Evolutionary conservation across 1,140 invertebrate species (phyloP), one percentile per base, ranked within the genome.

Genomic region (Chelonus insularis): DNA sequence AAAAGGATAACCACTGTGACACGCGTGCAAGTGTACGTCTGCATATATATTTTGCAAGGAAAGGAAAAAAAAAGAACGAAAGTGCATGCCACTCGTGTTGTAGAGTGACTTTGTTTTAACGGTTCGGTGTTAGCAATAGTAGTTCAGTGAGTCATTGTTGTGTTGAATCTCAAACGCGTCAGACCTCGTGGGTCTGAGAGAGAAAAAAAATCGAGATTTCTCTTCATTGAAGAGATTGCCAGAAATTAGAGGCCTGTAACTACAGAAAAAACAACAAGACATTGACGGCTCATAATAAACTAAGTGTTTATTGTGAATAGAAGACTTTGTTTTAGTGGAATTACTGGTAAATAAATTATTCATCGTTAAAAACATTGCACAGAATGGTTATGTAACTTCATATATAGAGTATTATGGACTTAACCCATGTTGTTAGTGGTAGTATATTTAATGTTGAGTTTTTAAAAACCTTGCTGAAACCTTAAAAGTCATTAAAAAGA

Each of bases 1-100:
- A 29, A 23, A 32, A 50, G 11, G 47, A 25, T 52, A 6, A 3
- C 8, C 8, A 54, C 1, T 21, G 20, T 41, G 47, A 32, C 45
- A 60, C 34, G 47, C 32, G 47, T 50, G 18, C 23, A n/a, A n/a
- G n/a, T 56, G 20, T 29, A 58, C 43, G 57, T 18, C 25, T 9
- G 48, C 25, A 3, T 7, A 57, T 23, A 9, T 54, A n/a, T 4
- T 34, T 3, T 23, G 21, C 11, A n/a, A 4, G 6, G 7, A 5
- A 47, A 25, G 32, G 20, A 4, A 11, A 12, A 59, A 59, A 59
- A 16, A 50, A n/a, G n/a, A n/a, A n/a, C n/a, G 3, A 3, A 29
- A 29, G 32, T 63, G 45, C 39, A 37, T 47, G 43, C 36, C 50
- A 39, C 39, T 4, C 18, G 23, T n/a, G 20, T 14, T 50, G 12